These are phyloP conservation scores for Axis porcinus DNA, from an alignment of 2,113 vertebrate species.

Conservation along the genomic window DNA sequence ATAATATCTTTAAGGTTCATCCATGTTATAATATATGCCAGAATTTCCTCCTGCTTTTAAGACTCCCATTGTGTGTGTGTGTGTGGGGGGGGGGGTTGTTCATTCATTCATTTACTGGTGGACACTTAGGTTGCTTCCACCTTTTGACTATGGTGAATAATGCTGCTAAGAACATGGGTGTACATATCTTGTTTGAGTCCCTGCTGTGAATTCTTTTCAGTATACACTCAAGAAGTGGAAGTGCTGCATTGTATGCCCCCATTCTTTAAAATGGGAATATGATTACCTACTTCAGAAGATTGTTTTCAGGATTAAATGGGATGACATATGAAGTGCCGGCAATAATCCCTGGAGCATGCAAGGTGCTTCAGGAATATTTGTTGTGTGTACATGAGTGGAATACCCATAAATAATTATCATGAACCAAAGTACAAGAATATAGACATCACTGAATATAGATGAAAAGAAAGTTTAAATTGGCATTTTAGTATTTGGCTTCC, in stretches of 20 bases:
- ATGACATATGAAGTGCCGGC: not conserved
- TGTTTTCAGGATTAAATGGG: not conserved
- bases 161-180: not conserved
- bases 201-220: not conserved
- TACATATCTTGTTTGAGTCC: not conserved
- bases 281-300: not conserved
- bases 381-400: not conserved
- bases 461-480: not conserved
- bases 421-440: not conserved
- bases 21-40: not conserved
- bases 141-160: not conserved
- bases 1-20: not conserved
- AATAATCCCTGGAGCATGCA: not conserved
- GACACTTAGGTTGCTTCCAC: not conserved
- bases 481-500: not conserved
- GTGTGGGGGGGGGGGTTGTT: not conserved
- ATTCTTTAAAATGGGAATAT: not conserved
- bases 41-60: not conserved
- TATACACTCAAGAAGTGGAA: not conserved
- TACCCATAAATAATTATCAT: not conserved
- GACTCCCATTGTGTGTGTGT: not conserved
- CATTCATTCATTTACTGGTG: not conserved
- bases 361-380: not conserved
- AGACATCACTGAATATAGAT: not conserved
- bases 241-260: not conserved